Conservation (phyloP, 2,797 vertebrate species). For the Tenualosa ilisha region DNA sequence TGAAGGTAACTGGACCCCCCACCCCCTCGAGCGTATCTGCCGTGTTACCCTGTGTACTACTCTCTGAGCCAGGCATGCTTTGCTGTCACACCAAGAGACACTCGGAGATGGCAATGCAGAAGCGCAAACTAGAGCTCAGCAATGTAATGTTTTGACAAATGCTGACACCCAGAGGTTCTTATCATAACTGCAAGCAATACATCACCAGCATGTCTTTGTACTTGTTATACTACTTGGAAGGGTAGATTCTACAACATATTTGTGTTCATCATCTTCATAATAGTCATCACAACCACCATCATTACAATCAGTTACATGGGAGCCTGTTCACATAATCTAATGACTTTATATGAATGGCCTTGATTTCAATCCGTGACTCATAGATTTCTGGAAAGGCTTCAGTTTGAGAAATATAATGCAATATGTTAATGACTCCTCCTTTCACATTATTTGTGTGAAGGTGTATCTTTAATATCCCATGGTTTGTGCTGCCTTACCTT, state of each 20-base stretch:
- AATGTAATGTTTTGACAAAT: constrained; percentile 22
- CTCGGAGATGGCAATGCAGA: not conserved
- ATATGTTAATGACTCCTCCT: not conserved
- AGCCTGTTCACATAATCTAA: not conserved
- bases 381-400: not conserved
- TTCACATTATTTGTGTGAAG: no score
- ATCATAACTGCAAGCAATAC: not conserved
- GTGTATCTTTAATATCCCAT: no score
- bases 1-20: not conserved
- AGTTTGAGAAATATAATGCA: not conserved
- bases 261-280: not conserved
- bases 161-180: constrained; percentile 40
- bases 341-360: not conserved
- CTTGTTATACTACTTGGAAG: not conserved
- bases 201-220: no score
- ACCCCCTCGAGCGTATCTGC: no score
- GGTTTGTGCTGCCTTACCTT: not conserved
- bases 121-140: not conserved
- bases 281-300: not conserved
- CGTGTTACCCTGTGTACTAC: not conserved
- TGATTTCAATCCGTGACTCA: not conserved
- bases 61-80: not conserved
- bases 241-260: not conserved
- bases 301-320: not conserved
- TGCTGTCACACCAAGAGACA: not conserved